A percentile compares a stretch with the other conserved stretches of the same genome.
Conservation (phyloP, 2,113 vertebrate species). For the Gulo gulo region DNA sequence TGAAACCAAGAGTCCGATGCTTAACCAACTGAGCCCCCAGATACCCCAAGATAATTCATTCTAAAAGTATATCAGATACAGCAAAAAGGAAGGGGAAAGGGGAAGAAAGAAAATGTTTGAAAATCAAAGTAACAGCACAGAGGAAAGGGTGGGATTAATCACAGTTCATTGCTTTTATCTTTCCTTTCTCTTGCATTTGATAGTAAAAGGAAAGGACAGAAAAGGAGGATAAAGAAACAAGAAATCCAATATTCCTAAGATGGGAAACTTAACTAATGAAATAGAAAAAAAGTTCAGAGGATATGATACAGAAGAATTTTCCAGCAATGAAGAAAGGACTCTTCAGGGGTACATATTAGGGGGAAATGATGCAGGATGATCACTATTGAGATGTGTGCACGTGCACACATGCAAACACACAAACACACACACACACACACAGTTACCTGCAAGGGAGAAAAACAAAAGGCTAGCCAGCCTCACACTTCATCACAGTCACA, state of each 20-base stretch:
- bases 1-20: not conserved
- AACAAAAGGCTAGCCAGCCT: not conserved
- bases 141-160: not conserved
- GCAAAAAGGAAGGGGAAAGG: not conserved
- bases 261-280: not conserved
- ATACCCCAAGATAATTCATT: not conserved
- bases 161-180: not conserved
- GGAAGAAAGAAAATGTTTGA: not conserved
- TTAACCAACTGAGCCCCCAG: not conserved
- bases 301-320: not conserved
- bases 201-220: not conserved
- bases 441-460: slow-evolving; percentile 19
- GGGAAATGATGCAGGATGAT: not conserved
- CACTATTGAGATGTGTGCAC: not conserved
- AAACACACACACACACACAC: not conserved
- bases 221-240: not conserved
- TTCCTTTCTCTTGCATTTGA: not conserved
- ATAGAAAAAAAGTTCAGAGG: not conserved
- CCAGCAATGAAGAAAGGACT: not conserved
- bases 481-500: slow-evolving; percentile 18
- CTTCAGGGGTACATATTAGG: not conserved
- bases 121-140: not conserved
- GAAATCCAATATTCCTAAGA: not conserved
- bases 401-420: not conserved
- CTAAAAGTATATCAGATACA: not conserved